phyloP scores from a whole-genome alignment of 2,113 vertebrate genomes.

The Toxotes jaculatrix region DNA sequence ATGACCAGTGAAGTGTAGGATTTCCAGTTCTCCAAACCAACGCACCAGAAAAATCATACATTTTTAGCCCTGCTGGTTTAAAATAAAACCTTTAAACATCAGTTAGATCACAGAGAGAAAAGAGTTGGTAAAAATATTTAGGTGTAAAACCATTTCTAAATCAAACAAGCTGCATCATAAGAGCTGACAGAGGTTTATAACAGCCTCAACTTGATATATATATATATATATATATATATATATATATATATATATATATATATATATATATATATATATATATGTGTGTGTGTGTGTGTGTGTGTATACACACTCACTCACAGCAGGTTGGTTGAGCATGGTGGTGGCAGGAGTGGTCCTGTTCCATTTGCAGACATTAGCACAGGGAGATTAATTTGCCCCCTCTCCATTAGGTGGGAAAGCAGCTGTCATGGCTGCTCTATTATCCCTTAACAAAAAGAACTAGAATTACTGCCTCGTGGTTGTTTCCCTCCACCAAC shows the following conservation, averaged over 20 bases:
- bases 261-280: too few species aligned
- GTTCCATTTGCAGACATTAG: slow-evolving; percentile 84
- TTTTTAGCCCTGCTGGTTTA: background rate
- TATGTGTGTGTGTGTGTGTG: too few species aligned
- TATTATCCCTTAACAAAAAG: slow-evolving; percentile 78
- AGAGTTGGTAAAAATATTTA: too few species aligned
- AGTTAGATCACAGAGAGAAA: too few species aligned
- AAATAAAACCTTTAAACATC: too few species aligned
- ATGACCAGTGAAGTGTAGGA: background rate
- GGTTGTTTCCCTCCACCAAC: background rate
- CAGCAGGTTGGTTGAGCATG: slow-evolving; percentile 33
- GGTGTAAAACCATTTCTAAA: background rate
- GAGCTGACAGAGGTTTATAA: background rate
- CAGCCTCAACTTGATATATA: background rate
- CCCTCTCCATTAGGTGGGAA: slow-evolving; percentile 82
- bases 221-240: too few species aligned
- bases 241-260: background rate
- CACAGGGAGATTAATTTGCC: slow-evolving; percentile 84
- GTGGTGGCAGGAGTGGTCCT: slow-evolving; percentile 69
- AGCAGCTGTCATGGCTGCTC: slow-evolving; percentile 76
- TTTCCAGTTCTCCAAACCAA: background rate
- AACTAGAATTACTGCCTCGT: background rate
- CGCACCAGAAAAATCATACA: background rate
- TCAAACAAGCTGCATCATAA: slow-evolving; percentile 11
- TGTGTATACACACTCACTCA: background rate